phyloP scores from a whole-genome alignment of 64 coral and sea anemone species.

The Porites lutea region DNA sequence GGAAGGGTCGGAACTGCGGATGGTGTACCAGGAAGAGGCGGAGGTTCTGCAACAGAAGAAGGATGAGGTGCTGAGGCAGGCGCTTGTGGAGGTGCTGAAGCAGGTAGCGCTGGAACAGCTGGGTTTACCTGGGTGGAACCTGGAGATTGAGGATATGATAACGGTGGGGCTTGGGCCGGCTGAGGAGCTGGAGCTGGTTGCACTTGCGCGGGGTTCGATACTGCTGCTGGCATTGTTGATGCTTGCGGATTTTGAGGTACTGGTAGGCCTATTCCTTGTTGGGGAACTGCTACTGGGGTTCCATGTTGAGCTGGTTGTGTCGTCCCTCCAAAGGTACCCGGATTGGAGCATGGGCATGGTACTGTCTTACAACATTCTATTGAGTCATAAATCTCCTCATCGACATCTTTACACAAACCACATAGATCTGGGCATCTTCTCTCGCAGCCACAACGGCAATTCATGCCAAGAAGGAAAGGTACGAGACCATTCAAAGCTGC shows the following conservation, averaged over 20 bases:
- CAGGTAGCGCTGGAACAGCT: background rate
- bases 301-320: background rate
- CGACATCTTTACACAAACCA: slow-evolving; percentile 21
- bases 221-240: background rate
- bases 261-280: background rate
- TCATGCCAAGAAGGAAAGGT: slow-evolving; percentile 12
- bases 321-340: background rate
- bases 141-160: background rate
- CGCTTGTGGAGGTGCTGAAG: background rate
- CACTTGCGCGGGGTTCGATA: background rate
- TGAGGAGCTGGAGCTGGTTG: background rate
- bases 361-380: slow-evolving; percentile 29
- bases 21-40: too few species aligned
- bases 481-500: background rate
- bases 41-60: too few species aligned
- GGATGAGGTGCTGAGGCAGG: too few species aligned
- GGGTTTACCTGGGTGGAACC: background rate
- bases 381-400: slow-evolving; percentile 38
- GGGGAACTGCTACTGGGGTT: background rate
- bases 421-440: slow-evolving; percentile 38
- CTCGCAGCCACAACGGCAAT: slow-evolving; percentile 31
- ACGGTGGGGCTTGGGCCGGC: background rate
- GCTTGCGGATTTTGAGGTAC: background rate
- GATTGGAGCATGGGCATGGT: background rate
- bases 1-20: background rate